Evolutionary conservation across 2,888 invertebrate species (phyloP).

Genomic region (Exocentrus adspersus): DNA sequence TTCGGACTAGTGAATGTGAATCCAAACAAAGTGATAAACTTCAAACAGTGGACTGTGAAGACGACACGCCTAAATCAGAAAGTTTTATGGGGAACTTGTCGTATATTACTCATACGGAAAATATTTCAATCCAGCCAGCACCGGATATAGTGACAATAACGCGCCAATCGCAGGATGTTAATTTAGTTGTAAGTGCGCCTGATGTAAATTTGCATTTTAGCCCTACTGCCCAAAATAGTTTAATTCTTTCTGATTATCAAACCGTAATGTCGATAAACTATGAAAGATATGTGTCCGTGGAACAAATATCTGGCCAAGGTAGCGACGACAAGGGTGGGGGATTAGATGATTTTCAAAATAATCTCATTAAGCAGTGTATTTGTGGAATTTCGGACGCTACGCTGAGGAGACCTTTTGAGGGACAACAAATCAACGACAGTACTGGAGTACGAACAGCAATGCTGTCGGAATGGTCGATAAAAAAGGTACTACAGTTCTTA

Average conservation of each 20-base stretch:
- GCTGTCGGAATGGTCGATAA: conserved; percentile 72
- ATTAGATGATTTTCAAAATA: conserved; percentile 70
- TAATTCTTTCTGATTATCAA: conserved; percentile 8
- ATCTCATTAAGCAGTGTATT: conserved; percentile 79
- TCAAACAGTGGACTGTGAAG: conserved; percentile 40
- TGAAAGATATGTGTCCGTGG: conserved; percentile 13
- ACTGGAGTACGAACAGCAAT: conserved; percentile 66
- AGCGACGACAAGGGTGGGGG: conserved; percentile 40
- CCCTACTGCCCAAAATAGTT: conserved; percentile 28
- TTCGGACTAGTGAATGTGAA: conserved; percentile 48
- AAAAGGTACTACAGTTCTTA: conserved; percentile 78
- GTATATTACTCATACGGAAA: conserved; percentile 40
- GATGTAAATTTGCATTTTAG: conserved; percentile 17
- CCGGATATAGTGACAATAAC: conserved; percentile 47
- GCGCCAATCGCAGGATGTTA: conserved; percentile 21
- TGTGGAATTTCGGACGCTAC: conserved; percentile 79
- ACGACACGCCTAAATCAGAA: conserved; percentile 26
- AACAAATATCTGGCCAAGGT: conserved; percentile 2
- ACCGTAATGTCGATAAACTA: conserved; percentile 12
- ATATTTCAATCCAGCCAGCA: conserved; percentile 51
- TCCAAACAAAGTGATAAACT: conserved; percentile 44
- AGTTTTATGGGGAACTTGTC: background rate
- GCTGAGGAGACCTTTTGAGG: conserved; percentile 77
- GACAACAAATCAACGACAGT: conserved; percentile 65
- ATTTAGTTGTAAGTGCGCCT: conserved; percentile 8